These are phyloP conservation scores for Nomada hirtipes DNA, from an alignment of 2,888 invertebrate species.

Conservation along the genomic window DNA sequence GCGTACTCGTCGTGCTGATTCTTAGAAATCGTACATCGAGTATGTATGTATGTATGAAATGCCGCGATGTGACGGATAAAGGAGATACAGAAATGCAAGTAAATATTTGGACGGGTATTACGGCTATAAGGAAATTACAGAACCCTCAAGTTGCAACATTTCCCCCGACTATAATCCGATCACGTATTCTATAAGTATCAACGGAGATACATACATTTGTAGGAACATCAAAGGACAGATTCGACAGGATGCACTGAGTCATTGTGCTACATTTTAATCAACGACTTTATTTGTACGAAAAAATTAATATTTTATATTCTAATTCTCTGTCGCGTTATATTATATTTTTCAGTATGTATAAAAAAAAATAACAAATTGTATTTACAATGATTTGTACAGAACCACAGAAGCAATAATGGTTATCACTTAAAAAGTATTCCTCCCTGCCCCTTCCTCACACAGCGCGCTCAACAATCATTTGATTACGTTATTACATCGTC, in stretches of 20 bases:
- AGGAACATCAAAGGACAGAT: not conserved
- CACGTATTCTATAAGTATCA: not conserved
- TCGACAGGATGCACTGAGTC: not conserved
- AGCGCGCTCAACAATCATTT: not conserved
- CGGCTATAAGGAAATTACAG: slow-evolving; percentile 46
- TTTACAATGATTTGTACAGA: not conserved
- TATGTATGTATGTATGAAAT: slow-evolving; percentile 10
- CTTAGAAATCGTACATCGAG: slow-evolving; percentile 29
- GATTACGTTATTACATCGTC: slow-evolving; percentile 25
- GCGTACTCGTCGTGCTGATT: slow-evolving; percentile 34
- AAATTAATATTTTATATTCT: not conserved
- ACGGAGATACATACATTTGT: not conserved
- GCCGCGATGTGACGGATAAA: slow-evolving; percentile 12
- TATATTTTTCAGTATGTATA: too few species aligned
- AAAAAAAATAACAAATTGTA: too few species aligned
- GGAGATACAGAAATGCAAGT: slow-evolving; percentile 24
- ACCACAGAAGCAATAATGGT: slow-evolving; percentile 3
- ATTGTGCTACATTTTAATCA: slow-evolving; percentile 1
- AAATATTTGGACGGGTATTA: slow-evolving; percentile 50
- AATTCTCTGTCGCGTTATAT: too few species aligned
- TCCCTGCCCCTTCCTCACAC: not conserved
- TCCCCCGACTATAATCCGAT: slow-evolving; percentile 14
- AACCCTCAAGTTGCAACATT: not conserved
- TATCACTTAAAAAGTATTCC: slow-evolving; percentile 28
- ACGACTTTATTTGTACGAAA: not conserved